Conservation (phyloP, 2,797 vertebrate species). For the Eleutherodactylus coqui region DNA sequence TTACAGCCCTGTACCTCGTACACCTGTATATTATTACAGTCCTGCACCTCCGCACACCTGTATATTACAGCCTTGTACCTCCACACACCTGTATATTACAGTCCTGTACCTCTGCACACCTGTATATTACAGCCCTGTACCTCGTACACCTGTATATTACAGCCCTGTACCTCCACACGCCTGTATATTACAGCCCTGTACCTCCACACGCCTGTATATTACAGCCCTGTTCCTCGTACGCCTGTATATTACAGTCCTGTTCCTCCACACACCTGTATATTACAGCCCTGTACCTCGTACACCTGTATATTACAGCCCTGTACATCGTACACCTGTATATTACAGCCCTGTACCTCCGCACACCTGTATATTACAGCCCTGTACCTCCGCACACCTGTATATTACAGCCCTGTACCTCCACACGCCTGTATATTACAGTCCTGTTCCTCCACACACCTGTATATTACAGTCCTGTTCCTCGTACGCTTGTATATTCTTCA, state of each 20-base stretch:
- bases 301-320: background rate
- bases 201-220: background rate
- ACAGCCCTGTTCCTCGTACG: background rate
- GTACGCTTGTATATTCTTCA: too few relatives aligned
- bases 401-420: background rate
- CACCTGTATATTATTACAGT: too few relatives aligned
- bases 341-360: background rate
- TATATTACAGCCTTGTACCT: too few relatives aligned
- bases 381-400: background rate
- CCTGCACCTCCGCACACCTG: too few relatives aligned
- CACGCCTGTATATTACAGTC: background rate
- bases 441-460: background rate
- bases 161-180: too few relatives aligned
- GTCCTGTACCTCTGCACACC: too few relatives aligned
- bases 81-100: too few relatives aligned
- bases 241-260: background rate
- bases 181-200: background rate
- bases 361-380: conserved; percentile 14
- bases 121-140: too few relatives aligned
- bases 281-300: too few relatives aligned
- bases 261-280: background rate
- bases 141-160: too few relatives aligned
- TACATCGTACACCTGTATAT: background rate
- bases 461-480: background rate
- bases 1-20: too few relatives aligned